Evolutionary conservation across 2,797 vertebrate genomes (phyloP).

Genomic region (Pachyuromys duprasi): DNA sequence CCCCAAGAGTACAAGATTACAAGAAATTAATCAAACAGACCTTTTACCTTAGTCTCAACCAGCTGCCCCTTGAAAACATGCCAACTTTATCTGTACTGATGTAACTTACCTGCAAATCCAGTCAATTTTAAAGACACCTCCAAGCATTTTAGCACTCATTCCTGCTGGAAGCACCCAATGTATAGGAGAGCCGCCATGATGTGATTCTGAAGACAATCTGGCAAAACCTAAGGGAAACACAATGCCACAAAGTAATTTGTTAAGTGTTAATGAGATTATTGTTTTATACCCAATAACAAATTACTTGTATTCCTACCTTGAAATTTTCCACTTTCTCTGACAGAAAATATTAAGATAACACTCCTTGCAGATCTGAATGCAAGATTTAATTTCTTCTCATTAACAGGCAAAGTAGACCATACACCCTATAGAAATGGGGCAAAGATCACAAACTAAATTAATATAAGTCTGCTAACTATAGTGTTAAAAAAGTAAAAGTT

Average conservation of each 20-base stretch:
- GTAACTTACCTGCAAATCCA: conserved; percentile 97
- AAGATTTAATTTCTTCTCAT: conserved; percentile 98
- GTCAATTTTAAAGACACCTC: conserved; percentile 99
- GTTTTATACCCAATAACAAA: conserved; percentile 30
- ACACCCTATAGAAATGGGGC: conserved; percentile 90
- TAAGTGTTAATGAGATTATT: conserved; percentile 44
- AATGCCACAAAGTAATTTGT: conserved; percentile 61
- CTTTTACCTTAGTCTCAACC: conserved; percentile 40
- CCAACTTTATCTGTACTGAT: not conserved
- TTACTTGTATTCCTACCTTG: conserved; percentile 91
- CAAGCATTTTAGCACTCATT: conserved; percentile 99
- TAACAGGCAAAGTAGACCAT: conserved; percentile 98
- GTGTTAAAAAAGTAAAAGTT: conserved; percentile 6
- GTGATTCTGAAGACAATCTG: conserved; percentile 96
- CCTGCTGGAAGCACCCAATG: conserved; percentile 99
- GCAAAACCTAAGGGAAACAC: conserved; percentile 92
- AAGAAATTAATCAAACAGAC: not conserved
- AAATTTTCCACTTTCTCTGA: conserved; percentile 98
- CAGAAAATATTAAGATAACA: conserved; percentile 98
- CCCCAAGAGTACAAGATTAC: not conserved
- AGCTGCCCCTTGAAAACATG: conserved; percentile 10
- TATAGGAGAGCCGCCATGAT: conserved; percentile 98
- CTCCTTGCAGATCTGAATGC: conserved; percentile 96
- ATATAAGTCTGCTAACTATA: not conserved
- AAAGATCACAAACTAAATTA: conserved; percentile 55